Conservation (phyloP, 2,888 invertebrate species). For the Pilophorus perplexus region DNA sequence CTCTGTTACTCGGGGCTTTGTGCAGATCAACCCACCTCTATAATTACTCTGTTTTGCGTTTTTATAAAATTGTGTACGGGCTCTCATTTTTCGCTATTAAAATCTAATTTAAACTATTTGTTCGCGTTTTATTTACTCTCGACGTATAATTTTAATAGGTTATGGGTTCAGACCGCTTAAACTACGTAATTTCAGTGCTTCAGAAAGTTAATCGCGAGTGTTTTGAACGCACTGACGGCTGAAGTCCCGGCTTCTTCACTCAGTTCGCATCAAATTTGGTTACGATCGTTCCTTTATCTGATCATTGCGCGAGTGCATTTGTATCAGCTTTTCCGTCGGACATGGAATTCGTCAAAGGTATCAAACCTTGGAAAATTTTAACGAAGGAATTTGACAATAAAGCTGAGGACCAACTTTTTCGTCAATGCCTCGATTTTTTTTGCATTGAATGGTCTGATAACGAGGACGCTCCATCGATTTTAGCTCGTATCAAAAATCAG, state of each 20-base stretch:
- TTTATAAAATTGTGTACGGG: too few relatives aligned
- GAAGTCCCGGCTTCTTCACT: too few relatives aligned
- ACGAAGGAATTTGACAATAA: constrained; percentile 40
- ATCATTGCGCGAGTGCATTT: constrained; percentile 2
- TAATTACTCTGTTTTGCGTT: too few relatives aligned
- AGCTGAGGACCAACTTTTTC: constrained; percentile 41
- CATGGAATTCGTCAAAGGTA: constrained; percentile 9
- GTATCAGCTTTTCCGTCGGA: not conserved
- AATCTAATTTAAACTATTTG: not conserved
- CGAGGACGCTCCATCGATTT: constrained; percentile 35
- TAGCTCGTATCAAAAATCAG: constrained; percentile 33
- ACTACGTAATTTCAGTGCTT: too few relatives aligned
- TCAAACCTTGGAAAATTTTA: constrained; percentile 37
- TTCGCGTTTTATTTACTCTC: not conserved
- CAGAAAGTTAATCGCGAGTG: too few relatives aligned
- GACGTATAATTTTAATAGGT: not conserved
- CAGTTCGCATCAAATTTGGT: too few relatives aligned
- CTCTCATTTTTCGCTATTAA: too few relatives aligned
- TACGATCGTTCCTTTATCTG: too few relatives aligned
- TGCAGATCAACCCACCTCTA: too few relatives aligned
- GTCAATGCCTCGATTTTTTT: constrained; percentile 37
- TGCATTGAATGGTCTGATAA: constrained; percentile 28
- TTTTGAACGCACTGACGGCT: not conserved
- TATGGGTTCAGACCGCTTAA: too few relatives aligned
- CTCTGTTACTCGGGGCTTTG: too few relatives aligned